These are phyloP conservation scores for Fringilla coelebs DNA, from an alignment of 2,797 vertebrate species.

Conservation along the genomic window DNA sequence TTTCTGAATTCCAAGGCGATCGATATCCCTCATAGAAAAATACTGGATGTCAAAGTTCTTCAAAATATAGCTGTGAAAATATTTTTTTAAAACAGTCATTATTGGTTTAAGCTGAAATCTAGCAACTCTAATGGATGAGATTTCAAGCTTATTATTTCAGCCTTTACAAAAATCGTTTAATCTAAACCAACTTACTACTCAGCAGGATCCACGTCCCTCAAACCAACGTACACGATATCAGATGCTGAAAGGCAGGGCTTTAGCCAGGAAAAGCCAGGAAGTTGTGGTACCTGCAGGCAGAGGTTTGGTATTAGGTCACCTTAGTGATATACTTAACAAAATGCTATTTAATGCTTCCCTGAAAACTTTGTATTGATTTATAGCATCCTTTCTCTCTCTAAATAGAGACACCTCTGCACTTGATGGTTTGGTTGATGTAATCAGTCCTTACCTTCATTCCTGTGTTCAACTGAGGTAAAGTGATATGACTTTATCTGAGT, in stretches of 20 bases:
- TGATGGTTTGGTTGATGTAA: neutral
- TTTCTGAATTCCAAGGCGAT: slow-evolving; percentile 92
- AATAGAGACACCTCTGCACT: neutral
- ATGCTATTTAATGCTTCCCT: neutral
- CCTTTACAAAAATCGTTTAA: neutral
- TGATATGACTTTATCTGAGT: rapidly evolving
- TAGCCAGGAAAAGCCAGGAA: slow-evolving; percentile 95
- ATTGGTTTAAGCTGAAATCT: neutral
- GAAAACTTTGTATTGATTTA: neutral
- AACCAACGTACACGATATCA: slow-evolving; percentile 93
- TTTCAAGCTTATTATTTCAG: neutral
- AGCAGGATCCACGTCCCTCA: slow-evolving; percentile 93
- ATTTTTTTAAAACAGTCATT: neutral
- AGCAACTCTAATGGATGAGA: neutral
- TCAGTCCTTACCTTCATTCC: neutral
- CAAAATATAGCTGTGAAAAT: slow-evolving; percentile 84
- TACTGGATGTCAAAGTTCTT: slow-evolving; percentile 93
- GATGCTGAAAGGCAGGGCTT: slow-evolving; percentile 88
- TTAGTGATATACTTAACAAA: neutral
- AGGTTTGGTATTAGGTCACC: neutral
- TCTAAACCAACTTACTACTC: slow-evolving; percentile 85
- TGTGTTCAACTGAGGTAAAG: neutral
- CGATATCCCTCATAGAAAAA: slow-evolving; percentile 96
- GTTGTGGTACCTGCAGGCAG: slow-evolving; percentile 81
- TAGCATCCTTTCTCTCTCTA: neutral